phyloP scores from a whole-genome alignment of 2,113 vertebrate genomes.

The Arothron firmamentum region DNA sequence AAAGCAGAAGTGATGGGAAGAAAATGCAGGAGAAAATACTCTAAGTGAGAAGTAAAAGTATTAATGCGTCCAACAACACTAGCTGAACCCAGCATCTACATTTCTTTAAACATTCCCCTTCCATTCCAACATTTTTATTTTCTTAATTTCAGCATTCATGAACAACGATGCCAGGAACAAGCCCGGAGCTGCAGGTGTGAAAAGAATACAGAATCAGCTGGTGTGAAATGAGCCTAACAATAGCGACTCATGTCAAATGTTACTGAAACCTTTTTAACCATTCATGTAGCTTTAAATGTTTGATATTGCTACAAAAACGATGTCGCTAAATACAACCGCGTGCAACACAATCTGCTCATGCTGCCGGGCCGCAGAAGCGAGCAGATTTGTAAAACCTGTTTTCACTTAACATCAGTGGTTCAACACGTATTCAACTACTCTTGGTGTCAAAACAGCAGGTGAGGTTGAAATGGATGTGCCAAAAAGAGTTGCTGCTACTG shows the following conservation, averaged over 20 bases:
- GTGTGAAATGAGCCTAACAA: too few relatives aligned
- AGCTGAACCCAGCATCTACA: slow-evolving; percentile 18
- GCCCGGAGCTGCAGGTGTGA: too few relatives aligned
- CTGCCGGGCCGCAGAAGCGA: slow-evolving; percentile 30
- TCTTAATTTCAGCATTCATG: too few relatives aligned
- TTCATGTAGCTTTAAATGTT: slow-evolving; percentile 44
- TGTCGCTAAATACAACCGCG: slow-evolving; percentile 37
- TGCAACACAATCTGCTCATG: slow-evolving; percentile 42
- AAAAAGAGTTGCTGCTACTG: not conserved
- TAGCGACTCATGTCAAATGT: not conserved
- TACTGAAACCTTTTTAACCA: slow-evolving; percentile 23
- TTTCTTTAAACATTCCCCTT: slow-evolving; percentile 20
- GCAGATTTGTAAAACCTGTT: slow-evolving; percentile 33
- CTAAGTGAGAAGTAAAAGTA: slow-evolving; percentile 35
- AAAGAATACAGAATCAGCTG: too few relatives aligned
- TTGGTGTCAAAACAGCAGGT: slow-evolving; percentile 45
- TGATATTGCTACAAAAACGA: slow-evolving; percentile 42
- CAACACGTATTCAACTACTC: slow-evolving; percentile 50
- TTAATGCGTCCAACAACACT: slow-evolving; percentile 39
- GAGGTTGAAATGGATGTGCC: slow-evolving; percentile 21
- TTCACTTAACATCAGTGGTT: slow-evolving; percentile 30
- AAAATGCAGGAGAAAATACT: slow-evolving; percentile 52
- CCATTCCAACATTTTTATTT: slow-evolving; percentile 3
- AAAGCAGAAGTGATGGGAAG: slow-evolving; percentile 54
- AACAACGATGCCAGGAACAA: slow-evolving; percentile 12